A percentile compares a stretch with the other conserved stretches of the same genome.
These are phyloP conservation scores for Philotrypesis tridentata DNA, from an alignment of 1,140 invertebrate species.

Conservation along the genomic window DNA sequence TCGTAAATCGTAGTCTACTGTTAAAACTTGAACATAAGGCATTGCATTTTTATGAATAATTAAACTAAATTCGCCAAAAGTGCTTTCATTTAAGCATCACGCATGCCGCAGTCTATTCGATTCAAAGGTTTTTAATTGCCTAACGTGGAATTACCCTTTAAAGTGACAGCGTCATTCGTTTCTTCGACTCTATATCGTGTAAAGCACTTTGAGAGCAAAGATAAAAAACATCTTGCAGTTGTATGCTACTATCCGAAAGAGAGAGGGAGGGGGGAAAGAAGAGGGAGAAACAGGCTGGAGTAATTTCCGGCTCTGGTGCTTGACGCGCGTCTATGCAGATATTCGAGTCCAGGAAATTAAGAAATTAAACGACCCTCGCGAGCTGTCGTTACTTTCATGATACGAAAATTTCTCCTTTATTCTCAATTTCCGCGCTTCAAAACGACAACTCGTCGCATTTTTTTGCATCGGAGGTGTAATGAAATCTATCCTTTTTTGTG, in stretches of 20 bases:
- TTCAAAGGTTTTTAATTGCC: too few species aligned
- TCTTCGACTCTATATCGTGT: not conserved
- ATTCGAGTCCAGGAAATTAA: slow-evolving; percentile 40
- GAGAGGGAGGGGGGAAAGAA: not conserved
- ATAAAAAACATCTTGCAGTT: slow-evolving; percentile 4
- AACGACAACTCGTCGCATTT: not conserved
- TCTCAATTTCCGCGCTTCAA: slow-evolving; percentile 38
- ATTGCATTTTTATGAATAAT: too few species aligned
- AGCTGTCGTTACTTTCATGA: slow-evolving; percentile 35
- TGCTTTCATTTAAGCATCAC: too few species aligned
- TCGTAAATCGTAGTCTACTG: too few species aligned
- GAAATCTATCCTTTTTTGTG: not conserved
- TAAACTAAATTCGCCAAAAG: too few species aligned
- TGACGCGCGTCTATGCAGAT: not conserved
- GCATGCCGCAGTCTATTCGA: too few species aligned
- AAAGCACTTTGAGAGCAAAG: not conserved
- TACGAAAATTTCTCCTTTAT: slow-evolving; percentile 23
- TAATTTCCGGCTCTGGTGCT: slow-evolving; percentile 34
- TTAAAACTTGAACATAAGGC: too few species aligned
- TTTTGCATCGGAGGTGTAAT: not conserved
- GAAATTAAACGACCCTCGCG: slow-evolving; percentile 42
- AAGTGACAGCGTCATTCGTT: not conserved
- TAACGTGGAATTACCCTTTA: not conserved
- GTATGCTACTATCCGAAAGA: not conserved
- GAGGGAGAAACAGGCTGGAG: not conserved